Base-by-base conservation (phyloP, 2,113 vertebrate species). In the Oryzias woworae region DNA sequence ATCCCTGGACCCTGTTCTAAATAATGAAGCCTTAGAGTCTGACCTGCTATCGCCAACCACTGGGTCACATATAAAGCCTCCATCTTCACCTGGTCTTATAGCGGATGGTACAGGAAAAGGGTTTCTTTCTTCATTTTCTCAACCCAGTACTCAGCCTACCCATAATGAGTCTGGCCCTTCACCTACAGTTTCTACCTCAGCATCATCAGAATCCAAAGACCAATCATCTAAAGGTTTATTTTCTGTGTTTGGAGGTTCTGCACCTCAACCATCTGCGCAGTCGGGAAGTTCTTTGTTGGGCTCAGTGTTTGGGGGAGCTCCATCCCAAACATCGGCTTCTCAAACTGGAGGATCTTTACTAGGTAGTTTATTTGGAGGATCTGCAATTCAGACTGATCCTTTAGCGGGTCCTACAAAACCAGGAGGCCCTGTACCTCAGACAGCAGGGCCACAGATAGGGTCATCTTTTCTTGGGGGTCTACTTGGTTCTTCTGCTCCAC, bases 231-330 rank as follows among this genome's bases (percentile, higher is more conserved):
- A 76, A 75, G 73, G 83, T 31, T 68, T 90, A 26, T 85, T 90
- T 14, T 87, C 90, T 42, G 75, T 84, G 4, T 82, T 90, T 59
- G 78, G 76, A 66, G 61, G 58, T 68, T 66, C 83, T 66, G 20
- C 26, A 46, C 47, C 64, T 52, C 92, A 84, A 41, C 31, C 87
- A 5, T 52, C 82, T 24, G 49, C 78, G n/a, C 78, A 94, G 67
- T 60, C 92, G 53, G 91, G 91, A 59, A 88, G 91, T 64, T 72
- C 92, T 44, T 68, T 95, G 20, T 92, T 93, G 66, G 89, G 75
- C 46, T 89, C 95, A 45, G 81, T 96, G 53, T 94, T 98, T 66
- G 89, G 92, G 76, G 88, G 94, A 24, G 93, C 95, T 70, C 62
- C 71, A 51, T 68, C 73, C 16, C 78, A 89, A 82, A 64, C 72